Conservation (phyloP, 2,888 invertebrate species). For the Rhagonycha fulva region DNA sequence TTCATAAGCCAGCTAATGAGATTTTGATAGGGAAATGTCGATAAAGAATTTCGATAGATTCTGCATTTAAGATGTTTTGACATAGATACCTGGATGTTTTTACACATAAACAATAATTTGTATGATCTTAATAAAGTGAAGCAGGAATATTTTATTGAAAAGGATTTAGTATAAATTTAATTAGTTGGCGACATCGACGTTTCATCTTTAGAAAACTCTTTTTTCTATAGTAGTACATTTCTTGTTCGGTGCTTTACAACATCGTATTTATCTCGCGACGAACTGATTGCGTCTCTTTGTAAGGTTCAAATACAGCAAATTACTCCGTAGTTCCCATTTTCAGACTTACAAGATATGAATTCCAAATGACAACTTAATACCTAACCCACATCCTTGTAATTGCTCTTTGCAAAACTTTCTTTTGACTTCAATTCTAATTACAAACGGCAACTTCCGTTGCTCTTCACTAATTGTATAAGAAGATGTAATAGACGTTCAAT, state of each 20-base stretch:
- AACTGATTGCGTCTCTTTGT: constrained; percentile 20
- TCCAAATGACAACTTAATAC: constrained; percentile 18
- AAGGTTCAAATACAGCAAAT: constrained; percentile 19
- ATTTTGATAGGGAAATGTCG: neutral
- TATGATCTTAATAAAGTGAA: neutral
- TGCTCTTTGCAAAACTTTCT: constrained; percentile 13
- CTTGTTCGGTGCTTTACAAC: constrained; percentile 1
- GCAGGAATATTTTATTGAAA: neutral
- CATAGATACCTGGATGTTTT: too few relatives aligned
- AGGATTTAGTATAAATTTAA: neutral
- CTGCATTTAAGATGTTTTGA: too few relatives aligned
- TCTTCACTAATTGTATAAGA: constrained; percentile 10
- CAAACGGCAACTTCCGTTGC: neutral
- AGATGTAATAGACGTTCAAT: neutral
- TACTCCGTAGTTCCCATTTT: constrained; percentile 17
- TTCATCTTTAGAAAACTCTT: neutral
- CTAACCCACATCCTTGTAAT: constrained; percentile 14
- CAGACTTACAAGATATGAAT: constrained; percentile 22
- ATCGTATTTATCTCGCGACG: constrained; percentile 9
- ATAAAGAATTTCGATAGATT: neutral
- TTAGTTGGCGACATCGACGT: neutral
- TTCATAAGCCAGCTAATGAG: neutral
- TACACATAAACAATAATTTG: too few relatives aligned
- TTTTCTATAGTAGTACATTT: neutral
- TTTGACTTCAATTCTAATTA: constrained; percentile 1